Percentiles rank a stretch among this genome's conserved stretches.
These are phyloP conservation scores for Hirudinaria manillensis DNA, from an alignment of 2,888 invertebrate genomes.

Conservation along the genomic window DNA sequence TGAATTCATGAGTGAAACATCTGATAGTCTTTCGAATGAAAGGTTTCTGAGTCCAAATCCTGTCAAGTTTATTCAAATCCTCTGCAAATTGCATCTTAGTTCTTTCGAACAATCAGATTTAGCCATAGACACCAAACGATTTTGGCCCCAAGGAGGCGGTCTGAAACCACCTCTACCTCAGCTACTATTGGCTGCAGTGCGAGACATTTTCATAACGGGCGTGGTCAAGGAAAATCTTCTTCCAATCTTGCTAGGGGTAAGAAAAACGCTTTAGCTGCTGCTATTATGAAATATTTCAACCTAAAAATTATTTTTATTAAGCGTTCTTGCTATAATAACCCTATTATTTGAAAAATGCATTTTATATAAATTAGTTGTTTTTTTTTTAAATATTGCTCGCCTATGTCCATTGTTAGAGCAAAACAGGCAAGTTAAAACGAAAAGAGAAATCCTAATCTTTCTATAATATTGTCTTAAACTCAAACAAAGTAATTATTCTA, in stretches of 20 bases:
- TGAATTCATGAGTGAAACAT: background rate
- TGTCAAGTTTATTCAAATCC: background rate
- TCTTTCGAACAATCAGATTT: background rate
- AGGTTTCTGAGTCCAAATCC: constrained; percentile 4
- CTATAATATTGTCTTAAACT: no score
- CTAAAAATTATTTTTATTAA: background rate
- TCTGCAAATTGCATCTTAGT: background rate
- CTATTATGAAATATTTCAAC: background rate
- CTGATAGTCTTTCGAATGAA: background rate
- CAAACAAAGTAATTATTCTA: no score
- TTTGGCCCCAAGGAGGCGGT: background rate
- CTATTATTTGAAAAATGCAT: no score
- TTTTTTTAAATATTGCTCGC: no score
- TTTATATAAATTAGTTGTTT: no score
- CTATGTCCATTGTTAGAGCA: no score
- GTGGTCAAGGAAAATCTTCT: constrained; percentile 2
- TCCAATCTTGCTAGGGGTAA: constrained; percentile 1
- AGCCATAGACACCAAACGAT: constrained; percentile 8
- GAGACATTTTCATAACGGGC: background rate
- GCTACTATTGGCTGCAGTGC: background rate
- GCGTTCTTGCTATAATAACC: no score
- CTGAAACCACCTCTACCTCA: background rate
- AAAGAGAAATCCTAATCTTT: no score
- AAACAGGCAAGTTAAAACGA: no score
- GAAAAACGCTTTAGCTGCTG: background rate